A percentile compares a stretch with the other conserved stretches of the same genome.
phyloP scores from a whole-genome alignment of 92 coral and sea anemone species.

The Epizoanthus scotinus region DNA sequence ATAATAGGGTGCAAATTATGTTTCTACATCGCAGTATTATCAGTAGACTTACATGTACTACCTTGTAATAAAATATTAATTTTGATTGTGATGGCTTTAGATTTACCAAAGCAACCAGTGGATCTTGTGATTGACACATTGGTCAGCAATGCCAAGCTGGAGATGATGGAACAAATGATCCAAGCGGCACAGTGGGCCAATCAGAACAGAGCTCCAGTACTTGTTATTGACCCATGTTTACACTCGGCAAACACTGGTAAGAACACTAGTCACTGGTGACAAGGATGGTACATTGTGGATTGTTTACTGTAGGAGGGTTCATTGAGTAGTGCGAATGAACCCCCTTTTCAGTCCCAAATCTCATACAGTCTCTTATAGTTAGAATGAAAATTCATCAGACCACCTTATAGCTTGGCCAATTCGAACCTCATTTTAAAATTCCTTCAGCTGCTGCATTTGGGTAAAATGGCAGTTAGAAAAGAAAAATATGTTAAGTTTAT shows the following conservation, averaged over 20 bases:
- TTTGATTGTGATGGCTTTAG: conserved; percentile 27
- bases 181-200: conserved; percentile 81
- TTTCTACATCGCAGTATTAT: background rate
- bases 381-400: too few relatives aligned
- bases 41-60: too few relatives aligned
- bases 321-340: too few relatives aligned
- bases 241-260: conserved; percentile 63
- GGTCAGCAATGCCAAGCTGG: conserved; percentile 49
- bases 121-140: conserved; percentile 76
- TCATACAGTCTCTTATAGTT: too few relatives aligned
- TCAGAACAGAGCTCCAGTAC: conserved; percentile 84
- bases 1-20: background rate
- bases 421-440: too few relatives aligned
- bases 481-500: too few relatives aligned
- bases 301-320: too few relatives aligned
- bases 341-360: too few relatives aligned
- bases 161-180: conserved; percentile 63
- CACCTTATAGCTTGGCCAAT: too few relatives aligned
- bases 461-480: too few relatives aligned
- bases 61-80: too few relatives aligned
- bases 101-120: conserved; percentile 73
- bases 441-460: too few relatives aligned
- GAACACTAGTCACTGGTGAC: background rate
- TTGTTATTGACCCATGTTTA: conserved; percentile 75
- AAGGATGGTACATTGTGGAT: background rate